Evolutionary conservation across 92 coral and sea anemone genomes (phyloP).

Genomic region (Porites rus): DNA sequence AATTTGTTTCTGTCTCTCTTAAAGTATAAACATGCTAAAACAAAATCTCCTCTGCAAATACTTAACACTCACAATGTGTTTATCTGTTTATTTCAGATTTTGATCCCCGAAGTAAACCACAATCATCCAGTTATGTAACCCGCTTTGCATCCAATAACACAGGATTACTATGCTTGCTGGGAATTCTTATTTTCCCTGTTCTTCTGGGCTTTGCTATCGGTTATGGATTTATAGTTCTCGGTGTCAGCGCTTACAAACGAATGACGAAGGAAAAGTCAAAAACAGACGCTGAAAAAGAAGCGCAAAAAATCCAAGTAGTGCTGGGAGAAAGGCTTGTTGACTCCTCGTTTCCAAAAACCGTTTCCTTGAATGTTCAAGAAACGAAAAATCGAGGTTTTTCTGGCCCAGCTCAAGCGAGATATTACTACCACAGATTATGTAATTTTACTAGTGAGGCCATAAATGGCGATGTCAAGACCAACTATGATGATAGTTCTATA

Average conservation of each 20-base stretch:
- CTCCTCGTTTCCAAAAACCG: constrained; percentile 91
- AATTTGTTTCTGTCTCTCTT: too few relatives aligned
- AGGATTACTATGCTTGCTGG: constrained; percentile 84
- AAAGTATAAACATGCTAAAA: too few relatives aligned
- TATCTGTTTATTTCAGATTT: constrained; percentile 62
- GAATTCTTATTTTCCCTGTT: constrained; percentile 85
- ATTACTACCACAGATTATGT: constrained; percentile 75
- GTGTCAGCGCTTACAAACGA: constrained; percentile 86
- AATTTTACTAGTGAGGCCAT: constrained; percentile 67
- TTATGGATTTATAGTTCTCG: constrained; percentile 78
- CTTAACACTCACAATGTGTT: background rate
- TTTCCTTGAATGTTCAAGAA: constrained; percentile 87
- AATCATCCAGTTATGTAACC: constrained; percentile 73
- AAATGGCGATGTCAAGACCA: constrained; percentile 75
- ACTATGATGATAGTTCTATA: constrained; percentile 56
- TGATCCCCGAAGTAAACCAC: constrained; percentile 87
- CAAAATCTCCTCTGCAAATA: too few relatives aligned
- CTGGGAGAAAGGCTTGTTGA: constrained; percentile 90
- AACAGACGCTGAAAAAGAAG: constrained; percentile 72
- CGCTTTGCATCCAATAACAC: constrained; percentile 93
- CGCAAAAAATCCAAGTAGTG: constrained; percentile 88
- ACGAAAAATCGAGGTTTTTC: constrained; percentile 45
- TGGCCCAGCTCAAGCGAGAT: constrained; percentile 41
- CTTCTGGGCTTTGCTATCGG: constrained; percentile 92
- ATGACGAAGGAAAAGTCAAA: constrained; percentile 68